A percentile compares a stretch with the other conserved stretches of the same genome.
Conservation (phyloP, 92 coral and sea anemone species). For the Zoanthus gigantus region DNA sequence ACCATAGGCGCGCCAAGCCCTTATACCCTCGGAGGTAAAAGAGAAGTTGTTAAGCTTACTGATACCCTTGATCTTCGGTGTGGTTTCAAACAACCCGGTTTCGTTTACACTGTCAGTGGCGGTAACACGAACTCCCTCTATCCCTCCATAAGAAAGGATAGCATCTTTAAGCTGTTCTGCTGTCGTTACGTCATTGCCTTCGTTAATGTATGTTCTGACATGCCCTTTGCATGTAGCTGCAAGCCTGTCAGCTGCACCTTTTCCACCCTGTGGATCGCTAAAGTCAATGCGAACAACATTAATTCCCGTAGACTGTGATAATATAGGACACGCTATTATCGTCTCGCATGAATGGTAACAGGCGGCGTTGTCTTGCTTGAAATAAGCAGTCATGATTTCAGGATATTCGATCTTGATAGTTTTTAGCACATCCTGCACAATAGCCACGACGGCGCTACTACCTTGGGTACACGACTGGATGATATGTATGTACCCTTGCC, state of each 20-base stretch:
- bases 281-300: conserved; percentile 7
- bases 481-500: conserved; percentile 34
- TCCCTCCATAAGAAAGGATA: neutral
- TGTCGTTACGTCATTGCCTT: neutral
- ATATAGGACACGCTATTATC: conserved; percentile 16
- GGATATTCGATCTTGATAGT: conserved; percentile 28
- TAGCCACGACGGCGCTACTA: conserved; percentile 6
- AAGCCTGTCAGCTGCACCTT: conserved; percentile 7
- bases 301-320: neutral
- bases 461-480: conserved; percentile 22
- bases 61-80: neutral
- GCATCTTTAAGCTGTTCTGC: neutral
- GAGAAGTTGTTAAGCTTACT: neutral
- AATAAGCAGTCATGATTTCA: neutral
- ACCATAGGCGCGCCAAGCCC: conserved; percentile 1
- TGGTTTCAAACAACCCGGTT: neutral
- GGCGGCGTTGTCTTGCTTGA: conserved; percentile 38
- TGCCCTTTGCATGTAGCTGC: neutral
- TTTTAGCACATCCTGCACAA: conserved; percentile 33
- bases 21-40: neutral
- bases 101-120: neutral
- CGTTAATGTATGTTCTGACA: neutral
- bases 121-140: neutral
- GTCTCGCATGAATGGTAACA: conserved; percentile 29
- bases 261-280: conserved; percentile 4